Percentiles rank a stretch among this genome's conserved stretches.
These are phyloP conservation scores for Hemibagrus guttatus DNA, from an alignment of 2,797 vertebrate species.

Conservation along the genomic window DNA sequence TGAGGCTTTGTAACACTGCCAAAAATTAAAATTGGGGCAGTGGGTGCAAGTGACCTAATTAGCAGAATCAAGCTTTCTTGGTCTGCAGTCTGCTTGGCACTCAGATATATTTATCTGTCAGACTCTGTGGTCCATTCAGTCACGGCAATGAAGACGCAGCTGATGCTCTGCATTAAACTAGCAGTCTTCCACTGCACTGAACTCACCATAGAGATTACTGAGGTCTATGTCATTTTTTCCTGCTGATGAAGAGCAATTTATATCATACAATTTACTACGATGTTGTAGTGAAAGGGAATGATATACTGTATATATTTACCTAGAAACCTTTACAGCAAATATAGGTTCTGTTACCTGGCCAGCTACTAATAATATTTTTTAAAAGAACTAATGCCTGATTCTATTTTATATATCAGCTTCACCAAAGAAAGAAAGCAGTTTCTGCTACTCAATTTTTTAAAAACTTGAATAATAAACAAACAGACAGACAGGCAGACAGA, in stretches of 20 bases:
- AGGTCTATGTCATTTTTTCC: neutral
- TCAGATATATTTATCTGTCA: conserved; percentile 20
- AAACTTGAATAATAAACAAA: neutral
- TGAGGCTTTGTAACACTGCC: conserved; percentile 48
- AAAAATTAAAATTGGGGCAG: conserved; percentile 51
- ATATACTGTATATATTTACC: neutral
- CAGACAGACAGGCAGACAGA: no score
- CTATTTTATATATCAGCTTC: neutral
- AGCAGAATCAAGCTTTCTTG: conserved; percentile 55
- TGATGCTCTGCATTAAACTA: neutral
- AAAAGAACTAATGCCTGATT: neutral
- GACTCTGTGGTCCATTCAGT: conserved; percentile 31
- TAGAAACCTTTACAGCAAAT: neutral
- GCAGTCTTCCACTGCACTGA: neutral
- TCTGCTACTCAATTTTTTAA: neutral
- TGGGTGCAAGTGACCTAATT: conserved; percentile 62
- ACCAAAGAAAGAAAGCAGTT: neutral
- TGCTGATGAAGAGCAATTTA: neutral
- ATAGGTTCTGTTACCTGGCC: neutral
- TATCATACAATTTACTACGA: neutral
- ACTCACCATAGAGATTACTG: neutral
- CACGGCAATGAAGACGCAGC: conserved; percentile 14
- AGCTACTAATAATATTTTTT: neutral
- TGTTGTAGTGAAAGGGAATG: neutral
- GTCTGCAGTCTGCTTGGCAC: conserved; percentile 32